These are phyloP conservation scores for Xenopus borealis DNA, from an alignment of 2,113 vertebrate species.

Conservation along the genomic window DNA sequence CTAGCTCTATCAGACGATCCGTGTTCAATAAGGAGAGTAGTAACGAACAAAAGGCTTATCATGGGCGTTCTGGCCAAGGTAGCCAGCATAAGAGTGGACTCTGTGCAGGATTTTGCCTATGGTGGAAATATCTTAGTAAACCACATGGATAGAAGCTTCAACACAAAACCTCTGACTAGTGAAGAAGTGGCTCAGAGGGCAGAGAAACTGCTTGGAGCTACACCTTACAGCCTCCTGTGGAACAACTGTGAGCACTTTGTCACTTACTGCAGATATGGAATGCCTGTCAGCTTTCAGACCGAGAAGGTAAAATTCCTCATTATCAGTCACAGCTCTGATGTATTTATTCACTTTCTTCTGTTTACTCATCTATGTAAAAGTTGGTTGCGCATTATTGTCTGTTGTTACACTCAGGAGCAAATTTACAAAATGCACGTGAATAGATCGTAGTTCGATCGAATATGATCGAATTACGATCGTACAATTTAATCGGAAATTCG, in stretches of 20 bases:
- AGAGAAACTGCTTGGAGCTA: conserved; percentile 72
- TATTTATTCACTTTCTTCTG: conserved; percentile 44
- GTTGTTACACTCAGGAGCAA: conserved; percentile 80
- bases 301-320: conserved; percentile 78
- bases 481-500: too few species aligned
- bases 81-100: conserved; percentile 85
- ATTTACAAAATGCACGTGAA: too few species aligned
- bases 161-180: conserved; percentile 61
- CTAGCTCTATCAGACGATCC: conserved; percentile 69
- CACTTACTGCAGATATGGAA: conserved; percentile 84
- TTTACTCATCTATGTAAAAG: conserved; percentile 57
- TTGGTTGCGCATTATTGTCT: conserved; percentile 79
- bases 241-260: conserved; percentile 96
- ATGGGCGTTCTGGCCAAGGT: conserved; percentile 75
- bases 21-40: conserved; percentile 66
- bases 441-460: too few species aligned
- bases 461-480: too few species aligned
- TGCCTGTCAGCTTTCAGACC: conserved; percentile 74
- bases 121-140: conserved; percentile 80
- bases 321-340: too few species aligned
- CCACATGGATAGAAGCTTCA: conserved; percentile 65
- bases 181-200: conserved; percentile 80
- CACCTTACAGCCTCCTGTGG: conserved; percentile 87
- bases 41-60: conserved; percentile 85
- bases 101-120: conserved; percentile 87